Conservation (phyloP, 2,113 vertebrate genomes). For the Ploceus nigricollis region DNA sequence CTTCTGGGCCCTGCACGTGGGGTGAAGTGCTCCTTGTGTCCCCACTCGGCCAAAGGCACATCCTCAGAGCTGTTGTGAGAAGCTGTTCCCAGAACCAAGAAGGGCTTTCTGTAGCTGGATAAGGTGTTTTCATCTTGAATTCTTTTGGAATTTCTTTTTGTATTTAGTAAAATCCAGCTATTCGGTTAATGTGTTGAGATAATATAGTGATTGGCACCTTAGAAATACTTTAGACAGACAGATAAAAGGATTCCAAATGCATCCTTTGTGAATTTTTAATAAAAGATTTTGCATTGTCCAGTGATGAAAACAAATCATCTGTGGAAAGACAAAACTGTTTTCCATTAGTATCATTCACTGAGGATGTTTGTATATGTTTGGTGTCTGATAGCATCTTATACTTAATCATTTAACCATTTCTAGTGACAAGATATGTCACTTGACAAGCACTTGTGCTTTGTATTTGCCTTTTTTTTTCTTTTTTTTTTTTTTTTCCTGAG, state of each 20-base stretch:
- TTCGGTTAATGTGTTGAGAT: not conserved
- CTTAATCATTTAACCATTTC: conserved; percentile 1
- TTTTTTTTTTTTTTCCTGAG: not conserved
- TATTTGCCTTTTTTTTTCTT: not conserved
- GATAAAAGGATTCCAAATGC: not conserved
- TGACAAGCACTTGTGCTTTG: not conserved
- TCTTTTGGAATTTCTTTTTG: not conserved
- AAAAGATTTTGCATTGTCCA: conserved; percentile 14
- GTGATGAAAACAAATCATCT: conserved; percentile 21
- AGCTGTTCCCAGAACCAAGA: not conserved
- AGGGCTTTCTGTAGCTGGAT: not conserved
- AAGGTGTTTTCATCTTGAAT: not conserved
- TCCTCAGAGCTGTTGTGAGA: not conserved
- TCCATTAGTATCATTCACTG: not conserved
- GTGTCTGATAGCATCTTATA: not conserved
- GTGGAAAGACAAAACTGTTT: not conserved
- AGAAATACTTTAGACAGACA: not conserved
- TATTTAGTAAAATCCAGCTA: not conserved
- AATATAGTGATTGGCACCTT: conserved; percentile 15
- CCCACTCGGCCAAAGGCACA: not conserved
- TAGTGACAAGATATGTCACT: not conserved
- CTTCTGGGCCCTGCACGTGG: not conserved
- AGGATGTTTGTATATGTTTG: not conserved
- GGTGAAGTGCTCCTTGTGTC: not conserved
- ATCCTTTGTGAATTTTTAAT: conserved; percentile 23